Percentiles rank a stretch among this genome's conserved stretches.
These are phyloP conservation scores for Ptychodera flava DNA, from an alignment of 35 echinoderm and acorn worm genomes.

Conservation along the genomic window DNA sequence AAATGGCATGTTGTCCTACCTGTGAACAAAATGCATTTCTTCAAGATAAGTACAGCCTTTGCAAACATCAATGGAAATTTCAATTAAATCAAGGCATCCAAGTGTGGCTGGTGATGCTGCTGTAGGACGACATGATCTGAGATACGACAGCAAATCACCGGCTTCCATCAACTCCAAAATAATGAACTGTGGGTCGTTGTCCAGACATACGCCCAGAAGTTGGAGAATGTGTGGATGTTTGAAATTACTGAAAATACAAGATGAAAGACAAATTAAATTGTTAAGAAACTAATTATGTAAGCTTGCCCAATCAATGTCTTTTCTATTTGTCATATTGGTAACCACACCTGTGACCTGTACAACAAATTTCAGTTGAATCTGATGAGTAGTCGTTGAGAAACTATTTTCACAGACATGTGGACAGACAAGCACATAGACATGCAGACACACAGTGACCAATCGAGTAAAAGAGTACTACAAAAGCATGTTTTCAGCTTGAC, in stretches of 20 bases:
- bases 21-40: conserved; percentile 93
- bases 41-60: conserved; percentile 89
- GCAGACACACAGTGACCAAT: too few relatives aligned
- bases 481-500: too few relatives aligned
- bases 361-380: too few relatives aligned
- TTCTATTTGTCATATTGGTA: too few relatives aligned
- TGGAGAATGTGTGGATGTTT: conserved; percentile 78
- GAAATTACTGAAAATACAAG: conserved; percentile 63
- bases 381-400: too few relatives aligned
- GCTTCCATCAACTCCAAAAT: conserved; percentile 98
- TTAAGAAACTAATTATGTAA: too few relatives aligned
- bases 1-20: too few relatives aligned
- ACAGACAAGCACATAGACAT: too few relatives aligned
- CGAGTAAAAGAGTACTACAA: too few relatives aligned
- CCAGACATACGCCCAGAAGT: conserved; percentile 82
- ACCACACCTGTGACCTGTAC: not conserved
- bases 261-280: too few relatives aligned
- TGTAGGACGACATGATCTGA: conserved; percentile 50
- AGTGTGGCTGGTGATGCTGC: conserved; percentile 34
- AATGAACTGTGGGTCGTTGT: conserved; percentile 96
- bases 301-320: too few relatives aligned
- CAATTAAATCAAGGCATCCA: conserved; percentile 43
- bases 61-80: conserved; percentile 80
- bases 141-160: conserved; percentile 78
- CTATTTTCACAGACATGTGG: too few relatives aligned